Percentiles rank a stretch among this genome's conserved stretches.
Evolutionary conservation across 2,888 invertebrate genomes (phyloP).

Genomic region (Melieria omissa): DNA sequence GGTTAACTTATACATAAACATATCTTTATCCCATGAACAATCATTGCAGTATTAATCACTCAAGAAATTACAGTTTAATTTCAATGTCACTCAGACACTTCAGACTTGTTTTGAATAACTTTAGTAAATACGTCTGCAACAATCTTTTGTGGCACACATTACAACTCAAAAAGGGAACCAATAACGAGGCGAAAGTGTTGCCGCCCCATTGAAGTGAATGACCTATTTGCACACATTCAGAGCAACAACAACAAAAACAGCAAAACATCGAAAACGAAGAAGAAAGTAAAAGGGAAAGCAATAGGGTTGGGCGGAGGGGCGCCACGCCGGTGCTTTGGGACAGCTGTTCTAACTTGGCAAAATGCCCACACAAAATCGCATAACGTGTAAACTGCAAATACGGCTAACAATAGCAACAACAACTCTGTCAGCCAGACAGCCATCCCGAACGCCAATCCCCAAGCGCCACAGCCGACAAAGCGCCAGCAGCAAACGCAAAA

Average conservation of each 20-base stretch:
- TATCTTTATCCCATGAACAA: too few species aligned
- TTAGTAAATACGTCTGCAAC: too few species aligned
- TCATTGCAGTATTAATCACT: too few species aligned
- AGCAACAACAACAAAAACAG: background rate
- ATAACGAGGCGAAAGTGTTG: background rate
- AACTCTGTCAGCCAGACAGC: too few species aligned
- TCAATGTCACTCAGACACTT: too few species aligned
- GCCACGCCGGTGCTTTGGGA: background rate
- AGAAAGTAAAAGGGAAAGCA: constrained; percentile 7
- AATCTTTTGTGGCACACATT: too few species aligned
- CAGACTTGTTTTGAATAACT: too few species aligned
- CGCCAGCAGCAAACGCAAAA: background rate
- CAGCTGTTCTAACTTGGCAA: constrained; percentile 12
- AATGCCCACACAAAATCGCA: background rate
- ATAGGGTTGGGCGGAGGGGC: background rate
- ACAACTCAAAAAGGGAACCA: background rate
- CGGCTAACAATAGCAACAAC: too few species aligned
- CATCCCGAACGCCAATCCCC: too few species aligned
- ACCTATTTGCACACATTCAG: background rate
- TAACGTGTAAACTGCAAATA: too few species aligned
- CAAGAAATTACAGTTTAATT: too few species aligned
- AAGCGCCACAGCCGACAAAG: background rate
- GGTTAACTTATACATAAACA: too few species aligned
- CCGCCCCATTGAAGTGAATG: constrained; percentile 7
- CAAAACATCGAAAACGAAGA: background rate